Evolutionary conservation across 2,888 invertebrate species (phyloP).

Genomic region (Lordiphosa fenestrarum): DNA sequence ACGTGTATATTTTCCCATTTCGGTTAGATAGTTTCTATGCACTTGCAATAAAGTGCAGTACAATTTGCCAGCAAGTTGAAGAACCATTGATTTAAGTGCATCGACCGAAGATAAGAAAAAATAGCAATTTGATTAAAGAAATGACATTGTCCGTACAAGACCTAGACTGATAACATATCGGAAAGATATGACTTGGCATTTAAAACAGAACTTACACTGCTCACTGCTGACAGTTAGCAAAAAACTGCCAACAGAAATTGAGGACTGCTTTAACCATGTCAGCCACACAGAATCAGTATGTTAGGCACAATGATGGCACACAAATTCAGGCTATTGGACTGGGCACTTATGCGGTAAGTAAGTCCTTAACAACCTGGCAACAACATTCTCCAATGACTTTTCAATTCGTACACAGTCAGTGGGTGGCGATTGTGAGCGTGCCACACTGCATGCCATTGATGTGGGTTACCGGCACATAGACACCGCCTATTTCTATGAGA

Average conservation of each 20-base stretch:
- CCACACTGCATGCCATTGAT: constrained; percentile 81
- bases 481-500: constrained; percentile 82
- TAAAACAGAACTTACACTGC: background rate
- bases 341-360: constrained; percentile 77
- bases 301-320: constrained; percentile 76
- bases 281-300: constrained; percentile 46
- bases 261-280: constrained; percentile 38
- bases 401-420: constrained; percentile 59
- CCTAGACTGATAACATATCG: too few species aligned
- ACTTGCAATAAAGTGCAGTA: too few species aligned
- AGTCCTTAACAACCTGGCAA: background rate
- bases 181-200: background rate
- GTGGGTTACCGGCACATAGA: constrained; percentile 83
- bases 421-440: constrained; percentile 76
- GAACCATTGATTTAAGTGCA: too few species aligned
- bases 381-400: constrained; percentile 2
- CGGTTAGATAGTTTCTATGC: too few species aligned
- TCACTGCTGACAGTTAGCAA: constrained; percentile 14
- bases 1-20: too few species aligned
- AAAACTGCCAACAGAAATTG: background rate
- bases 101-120: too few species aligned
- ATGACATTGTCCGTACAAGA: too few species aligned
- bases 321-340: constrained; percentile 76
- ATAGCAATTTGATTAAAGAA: too few species aligned
- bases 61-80: too few species aligned